Evolutionary conservation across 2,797 vertebrate genomes (phyloP).

Genomic region (Setipinna tenuifilis): DNA sequence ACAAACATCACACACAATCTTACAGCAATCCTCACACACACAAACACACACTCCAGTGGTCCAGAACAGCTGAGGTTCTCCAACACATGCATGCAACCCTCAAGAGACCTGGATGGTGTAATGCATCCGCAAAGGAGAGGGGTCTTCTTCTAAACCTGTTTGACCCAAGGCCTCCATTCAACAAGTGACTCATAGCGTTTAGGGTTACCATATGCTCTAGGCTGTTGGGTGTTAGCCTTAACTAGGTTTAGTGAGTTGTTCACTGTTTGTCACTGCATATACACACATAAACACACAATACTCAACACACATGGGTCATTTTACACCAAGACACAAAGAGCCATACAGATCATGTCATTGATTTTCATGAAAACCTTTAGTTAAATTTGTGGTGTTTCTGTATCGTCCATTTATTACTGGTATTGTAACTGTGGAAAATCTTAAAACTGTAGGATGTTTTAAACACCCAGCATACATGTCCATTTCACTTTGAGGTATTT

Average conservation of each 20-base stretch:
- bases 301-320: not conserved
- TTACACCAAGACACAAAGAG: not conserved
- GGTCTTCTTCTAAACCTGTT: not conserved
- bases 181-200: not conserved
- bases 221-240: not conserved
- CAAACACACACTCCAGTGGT: not conserved
- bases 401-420: too few species aligned
- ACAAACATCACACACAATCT: slow-evolving; percentile 9
- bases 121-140: slow-evolving; percentile 3
- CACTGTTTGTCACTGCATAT: not conserved
- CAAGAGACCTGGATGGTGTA: not conserved
- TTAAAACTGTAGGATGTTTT: not conserved
- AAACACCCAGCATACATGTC: too few species aligned
- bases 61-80: not conserved
- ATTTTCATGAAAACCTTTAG: not conserved
- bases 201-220: not conserved
- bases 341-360: not conserved
- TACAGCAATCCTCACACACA: slow-evolving; percentile 9
- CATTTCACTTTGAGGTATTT: too few species aligned
- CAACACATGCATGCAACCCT: not conserved
- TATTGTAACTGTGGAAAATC: too few species aligned
- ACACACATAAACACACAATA: not conserved
- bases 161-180: not conserved
- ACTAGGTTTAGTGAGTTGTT: not conserved
- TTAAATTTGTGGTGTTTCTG: not conserved